These are phyloP conservation scores for Delia radicum DNA, from an alignment of 1,140 invertebrate genomes.

Conservation along the genomic window DNA sequence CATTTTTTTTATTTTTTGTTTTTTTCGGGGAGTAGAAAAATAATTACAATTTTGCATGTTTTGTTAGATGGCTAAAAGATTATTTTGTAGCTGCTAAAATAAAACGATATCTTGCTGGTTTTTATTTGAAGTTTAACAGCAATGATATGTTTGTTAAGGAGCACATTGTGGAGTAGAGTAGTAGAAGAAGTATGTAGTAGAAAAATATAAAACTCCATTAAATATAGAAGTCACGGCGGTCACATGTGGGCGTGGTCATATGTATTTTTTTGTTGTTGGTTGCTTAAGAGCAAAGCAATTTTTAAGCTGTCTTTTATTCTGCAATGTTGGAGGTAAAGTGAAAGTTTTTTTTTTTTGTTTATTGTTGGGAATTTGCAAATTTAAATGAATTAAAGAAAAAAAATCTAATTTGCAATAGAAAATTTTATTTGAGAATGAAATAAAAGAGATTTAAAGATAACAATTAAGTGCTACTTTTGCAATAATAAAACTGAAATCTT, in stretches of 20 bases:
- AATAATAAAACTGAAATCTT: too few species aligned
- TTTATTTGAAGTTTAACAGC: too few species aligned
- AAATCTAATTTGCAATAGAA: too few species aligned
- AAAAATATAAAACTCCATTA: not conserved
- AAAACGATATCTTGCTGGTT: not conserved
- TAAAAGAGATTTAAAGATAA: too few species aligned
- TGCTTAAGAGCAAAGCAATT: not conserved
- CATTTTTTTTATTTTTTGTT: not conserved
- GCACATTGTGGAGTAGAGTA: not conserved
- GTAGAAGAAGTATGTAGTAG: not conserved
- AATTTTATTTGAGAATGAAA: too few species aligned
- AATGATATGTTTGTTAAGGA: not conserved
- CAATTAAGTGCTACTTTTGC: too few species aligned
- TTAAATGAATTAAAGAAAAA: too few species aligned
- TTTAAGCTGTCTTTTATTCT: not conserved
- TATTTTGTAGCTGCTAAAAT: not conserved
- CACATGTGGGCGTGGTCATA: not conserved
- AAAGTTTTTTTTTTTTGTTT: not conserved
- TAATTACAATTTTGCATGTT: slow-evolving; percentile 4
- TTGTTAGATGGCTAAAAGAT: not conserved
- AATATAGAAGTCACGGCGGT: not conserved
- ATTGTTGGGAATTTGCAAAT: too few species aligned
- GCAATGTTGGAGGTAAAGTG: not conserved
- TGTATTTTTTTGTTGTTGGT: not conserved
- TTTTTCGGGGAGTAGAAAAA: not conserved